Evolutionary conservation across 2,888 invertebrate species (phyloP), one percentile per base, ranked within the genome.

Genomic region (Perithous albicinctus): DNA sequence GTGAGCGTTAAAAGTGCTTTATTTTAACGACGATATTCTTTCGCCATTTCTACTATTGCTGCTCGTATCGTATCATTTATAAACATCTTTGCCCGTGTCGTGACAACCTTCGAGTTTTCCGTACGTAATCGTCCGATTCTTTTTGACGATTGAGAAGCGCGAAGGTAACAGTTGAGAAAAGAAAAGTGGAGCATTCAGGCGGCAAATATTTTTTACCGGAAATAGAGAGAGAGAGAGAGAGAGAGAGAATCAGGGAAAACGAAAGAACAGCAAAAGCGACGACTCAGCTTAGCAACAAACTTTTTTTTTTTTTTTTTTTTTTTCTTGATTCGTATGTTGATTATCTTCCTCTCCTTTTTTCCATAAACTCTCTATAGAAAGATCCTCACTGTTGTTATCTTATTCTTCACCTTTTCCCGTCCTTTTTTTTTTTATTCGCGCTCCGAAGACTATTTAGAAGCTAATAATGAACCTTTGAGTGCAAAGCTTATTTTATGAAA

Each of bases 1-100:
- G 3, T 48, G 48, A 48, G 18, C 48, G 18, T 48, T 48, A 48
- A 48, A 48, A 48, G 20, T 46, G 18, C 18, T 46, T 1, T 18
- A 2, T 48, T 18, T 38, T 29, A 29, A 4, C 8, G 6, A 48
- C 8, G 20, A 20, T 1, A 20, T 48, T 48, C 48, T 20, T 48
- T 20, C 48, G 18, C 18, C 7, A 48, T 18, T 48, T 48, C 20
- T 48, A 6, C 0, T 48, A 20, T 20, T 48, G 6, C 20, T 1
- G 18, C 46, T 48, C 20, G 20, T 48, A 18, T 75, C 67, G 73
- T 79, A 86, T 78, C 83, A 80, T 87, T 87, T 85, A 84, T 86
- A 85, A 87, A 86, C 86, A 82, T 73, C 85, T 77, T 82, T 82
- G 79, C 43, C n/a, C 15, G 43, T 63, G 75, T 69, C 54, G 6